These are phyloP conservation scores for Hecatera dysodea DNA, from an alignment of 2,888 invertebrate genomes.

Conservation along the genomic window DNA sequence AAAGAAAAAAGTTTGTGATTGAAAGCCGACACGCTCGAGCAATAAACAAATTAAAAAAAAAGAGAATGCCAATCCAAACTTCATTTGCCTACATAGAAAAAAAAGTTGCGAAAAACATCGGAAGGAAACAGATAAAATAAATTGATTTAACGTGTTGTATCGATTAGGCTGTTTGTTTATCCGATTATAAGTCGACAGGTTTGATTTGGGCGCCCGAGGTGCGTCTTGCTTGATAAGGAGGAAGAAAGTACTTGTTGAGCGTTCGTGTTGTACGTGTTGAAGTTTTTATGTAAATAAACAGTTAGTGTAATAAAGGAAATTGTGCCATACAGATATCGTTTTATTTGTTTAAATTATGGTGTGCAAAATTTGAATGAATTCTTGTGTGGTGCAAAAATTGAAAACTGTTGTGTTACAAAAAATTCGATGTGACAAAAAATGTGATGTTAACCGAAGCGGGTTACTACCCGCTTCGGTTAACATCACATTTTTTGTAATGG, in stretches of 20 bases:
- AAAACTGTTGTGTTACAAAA: neutral
- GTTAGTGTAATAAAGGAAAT: neutral
- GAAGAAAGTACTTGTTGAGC: slow-evolving; percentile 2
- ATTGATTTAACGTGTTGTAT: slow-evolving; percentile 48
- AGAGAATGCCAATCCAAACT: slow-evolving; percentile 27
- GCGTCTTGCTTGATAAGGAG: slow-evolving; percentile 52
- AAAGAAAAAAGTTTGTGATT: slow-evolving; percentile 33
- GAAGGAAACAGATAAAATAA: slow-evolving; percentile 58
- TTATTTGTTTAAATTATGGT: neutral
- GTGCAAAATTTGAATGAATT: neutral
- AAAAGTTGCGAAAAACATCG: slow-evolving; percentile 43
- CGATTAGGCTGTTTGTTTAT: slow-evolving; percentile 29
- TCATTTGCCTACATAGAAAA: slow-evolving; percentile 30
- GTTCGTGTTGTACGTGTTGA: too few relatives aligned
- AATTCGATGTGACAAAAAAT: neutral
- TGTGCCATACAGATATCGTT: too few relatives aligned
- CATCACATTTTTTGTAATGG: too few relatives aligned
- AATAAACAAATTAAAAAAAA: slow-evolving; percentile 32
- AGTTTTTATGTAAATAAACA: slow-evolving; percentile 17
- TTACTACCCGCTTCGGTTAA: too few relatives aligned
- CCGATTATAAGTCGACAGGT: slow-evolving; percentile 40
- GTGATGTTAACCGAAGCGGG: neutral
- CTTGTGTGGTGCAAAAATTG: neutral
- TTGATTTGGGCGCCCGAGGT: slow-evolving; percentile 34
- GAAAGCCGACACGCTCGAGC: slow-evolving; percentile 36